These are phyloP conservation scores for Drosophila suboccidentalis DNA, from an alignment of 2,888 invertebrate species.

Conservation along the genomic window DNA sequence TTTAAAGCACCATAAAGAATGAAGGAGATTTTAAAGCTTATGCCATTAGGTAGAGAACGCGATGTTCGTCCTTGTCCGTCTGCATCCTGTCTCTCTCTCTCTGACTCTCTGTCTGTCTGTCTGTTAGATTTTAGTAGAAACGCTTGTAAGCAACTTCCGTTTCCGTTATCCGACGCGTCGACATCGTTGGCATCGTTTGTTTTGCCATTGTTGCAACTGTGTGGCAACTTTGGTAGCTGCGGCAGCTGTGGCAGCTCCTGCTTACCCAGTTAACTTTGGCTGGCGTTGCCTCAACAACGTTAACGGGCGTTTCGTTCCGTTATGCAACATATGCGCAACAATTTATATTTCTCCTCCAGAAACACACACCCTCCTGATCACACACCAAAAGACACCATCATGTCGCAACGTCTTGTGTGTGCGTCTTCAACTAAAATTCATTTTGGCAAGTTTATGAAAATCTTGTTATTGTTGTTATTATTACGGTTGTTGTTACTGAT, in stretches of 20 bases:
- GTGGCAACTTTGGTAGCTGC: constrained; percentile 31
- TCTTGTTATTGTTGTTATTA: constrained; percentile 41
- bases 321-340: constrained; percentile 72
- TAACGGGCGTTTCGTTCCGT: constrained; percentile 58
- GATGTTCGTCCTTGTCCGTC: constrained; percentile 19
- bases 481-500: constrained; percentile 32
- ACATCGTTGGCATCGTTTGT: constrained; percentile 28
- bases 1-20: constrained; percentile 40
- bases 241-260: constrained; percentile 40
- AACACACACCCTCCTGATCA: constrained; percentile 4
- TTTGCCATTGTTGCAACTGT: constrained; percentile 48
- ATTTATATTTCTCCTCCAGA: constrained; percentile 32
- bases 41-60: constrained; percentile 45
- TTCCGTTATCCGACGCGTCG: constrained; percentile 69
- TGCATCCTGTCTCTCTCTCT: constrained; percentile 17
- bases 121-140: constrained; percentile 47
- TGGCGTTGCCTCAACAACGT: constrained; percentile 48
- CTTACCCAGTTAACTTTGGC: constrained; percentile 47
- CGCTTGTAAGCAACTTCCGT: constrained; percentile 78
- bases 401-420: constrained; percentile 46
- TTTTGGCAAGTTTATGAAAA: constrained; percentile 76
- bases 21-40: constrained; percentile 59
- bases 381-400: constrained; percentile 6
- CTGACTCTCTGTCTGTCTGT: constrained; percentile 26
- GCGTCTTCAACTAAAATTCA: constrained; percentile 66